Evolutionary conservation across 1,140 invertebrate species (phyloP).

Genomic region (Parapsyche elsis): DNA sequence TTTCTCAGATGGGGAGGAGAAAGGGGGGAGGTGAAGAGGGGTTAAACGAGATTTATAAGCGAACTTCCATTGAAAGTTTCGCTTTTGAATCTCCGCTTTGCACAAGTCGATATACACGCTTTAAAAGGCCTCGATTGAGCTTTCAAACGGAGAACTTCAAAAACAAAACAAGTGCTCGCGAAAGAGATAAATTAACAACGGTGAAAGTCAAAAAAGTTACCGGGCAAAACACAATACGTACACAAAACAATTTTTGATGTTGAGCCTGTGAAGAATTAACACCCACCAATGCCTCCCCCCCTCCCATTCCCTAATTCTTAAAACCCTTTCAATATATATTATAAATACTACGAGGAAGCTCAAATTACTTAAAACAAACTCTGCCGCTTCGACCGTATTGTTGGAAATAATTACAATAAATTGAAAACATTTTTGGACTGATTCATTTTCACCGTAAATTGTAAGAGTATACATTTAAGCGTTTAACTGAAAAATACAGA

Average conservation of each 20-base stretch:
- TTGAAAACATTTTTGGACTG: no score
- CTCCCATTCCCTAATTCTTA: no score
- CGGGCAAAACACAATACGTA: neutral
- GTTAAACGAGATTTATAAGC: conserved; percentile 23
- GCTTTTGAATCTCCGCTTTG: neutral
- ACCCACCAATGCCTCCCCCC: no score
- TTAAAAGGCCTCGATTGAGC: conserved; percentile 17
- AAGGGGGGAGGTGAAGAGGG: neutral
- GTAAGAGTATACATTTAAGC: no score
- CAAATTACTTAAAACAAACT: no score
- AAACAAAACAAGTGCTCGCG: conserved; percentile 4
- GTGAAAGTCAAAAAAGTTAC: neutral
- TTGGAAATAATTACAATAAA: no score
- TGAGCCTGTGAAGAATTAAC: neutral
- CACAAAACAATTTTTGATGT: neutral
- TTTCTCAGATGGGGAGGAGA: no score
- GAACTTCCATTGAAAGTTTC: conserved; percentile 7
- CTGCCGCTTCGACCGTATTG: no score
- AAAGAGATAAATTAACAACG: conserved; percentile 33
- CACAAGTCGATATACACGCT: neutral
- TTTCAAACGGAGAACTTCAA: conserved; percentile 30
- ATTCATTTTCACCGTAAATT: no score
- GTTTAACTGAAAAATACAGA: no score
- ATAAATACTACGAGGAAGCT: no score
- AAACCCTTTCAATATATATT: no score